These are phyloP conservation scores for Acanthurus leucopareius DNA, from an alignment of 2,797 vertebrate species.

Conservation along the genomic window DNA sequence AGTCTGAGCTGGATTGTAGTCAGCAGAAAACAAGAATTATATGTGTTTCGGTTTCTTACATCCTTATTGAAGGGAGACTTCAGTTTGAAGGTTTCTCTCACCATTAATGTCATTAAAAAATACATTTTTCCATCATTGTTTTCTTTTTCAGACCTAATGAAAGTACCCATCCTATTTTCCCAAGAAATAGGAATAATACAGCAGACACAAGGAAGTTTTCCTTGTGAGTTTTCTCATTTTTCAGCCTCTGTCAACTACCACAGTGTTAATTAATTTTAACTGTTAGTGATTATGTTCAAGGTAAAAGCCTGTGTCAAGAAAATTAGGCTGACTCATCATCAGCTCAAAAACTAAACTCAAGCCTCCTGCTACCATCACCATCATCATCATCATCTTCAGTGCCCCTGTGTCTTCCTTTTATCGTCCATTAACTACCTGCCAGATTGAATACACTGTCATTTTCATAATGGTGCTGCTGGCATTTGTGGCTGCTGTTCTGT, in stretches of 20 bases:
- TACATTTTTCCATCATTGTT: too few species aligned
- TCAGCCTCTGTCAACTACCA: too few species aligned
- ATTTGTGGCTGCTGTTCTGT: conserved; percentile 26
- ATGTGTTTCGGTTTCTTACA: neutral
- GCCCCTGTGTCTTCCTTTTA: conserved; percentile 27
- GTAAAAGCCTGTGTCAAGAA: neutral
- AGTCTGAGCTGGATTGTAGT: too few species aligned
- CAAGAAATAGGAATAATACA: too few species aligned
- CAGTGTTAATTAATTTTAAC: too few species aligned
- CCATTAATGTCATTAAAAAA: neutral
- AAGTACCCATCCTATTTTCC: too few species aligned
- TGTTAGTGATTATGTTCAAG: too few species aligned
- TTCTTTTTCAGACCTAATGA: too few species aligned
- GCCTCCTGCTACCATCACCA: conserved; percentile 2
- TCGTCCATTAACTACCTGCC: conserved; percentile 43
- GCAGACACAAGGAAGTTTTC: too few species aligned
- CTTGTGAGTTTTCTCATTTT: too few species aligned
- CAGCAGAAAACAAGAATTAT: too few species aligned
- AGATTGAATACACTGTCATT: conserved; percentile 35
- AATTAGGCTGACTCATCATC: conserved; percentile 38
- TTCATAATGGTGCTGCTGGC: conserved; percentile 61
- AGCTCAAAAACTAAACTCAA: conserved; percentile 1
- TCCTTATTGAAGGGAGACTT: neutral
- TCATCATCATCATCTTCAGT: conserved; percentile 16
- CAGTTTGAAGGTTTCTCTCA: neutral